A percentile compares a stretch with the other conserved stretches of the same genome.
Evolutionary conservation across 2,888 invertebrate species (phyloP).

Genomic region (Drosophila prolongata): DNA sequence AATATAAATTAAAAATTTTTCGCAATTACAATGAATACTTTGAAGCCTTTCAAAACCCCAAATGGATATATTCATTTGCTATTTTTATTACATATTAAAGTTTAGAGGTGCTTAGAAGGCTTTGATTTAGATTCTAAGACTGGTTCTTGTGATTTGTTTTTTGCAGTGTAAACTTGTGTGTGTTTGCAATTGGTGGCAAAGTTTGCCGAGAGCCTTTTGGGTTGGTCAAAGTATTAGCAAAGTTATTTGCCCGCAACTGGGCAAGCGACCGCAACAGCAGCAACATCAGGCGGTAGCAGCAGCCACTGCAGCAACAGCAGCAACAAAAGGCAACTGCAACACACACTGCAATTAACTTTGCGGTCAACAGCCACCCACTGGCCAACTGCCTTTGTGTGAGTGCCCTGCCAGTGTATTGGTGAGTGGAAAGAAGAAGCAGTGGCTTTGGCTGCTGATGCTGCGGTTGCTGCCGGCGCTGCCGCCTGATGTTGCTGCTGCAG

Average conservation of each 20-base stretch:
- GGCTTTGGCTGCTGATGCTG: conserved; percentile 39
- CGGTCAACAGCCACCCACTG: conserved; percentile 65
- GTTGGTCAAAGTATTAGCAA: conserved; percentile 72
- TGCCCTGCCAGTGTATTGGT: conserved; percentile 7
- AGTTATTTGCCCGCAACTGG: conserved; percentile 70
- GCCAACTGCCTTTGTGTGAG: conserved; percentile 43
- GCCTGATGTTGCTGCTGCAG: conserved; percentile 32
- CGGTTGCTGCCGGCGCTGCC: conserved; percentile 31
- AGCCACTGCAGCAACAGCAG: conserved; percentile 5
- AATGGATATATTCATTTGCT: too few species aligned
- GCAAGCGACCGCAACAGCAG: conserved; percentile 54
- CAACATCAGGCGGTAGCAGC: conserved; percentile 31
- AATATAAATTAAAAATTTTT: too few species aligned
- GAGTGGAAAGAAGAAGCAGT: conserved; percentile 35
- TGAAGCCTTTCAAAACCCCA: too few species aligned
- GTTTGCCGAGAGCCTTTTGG: conserved; percentile 60
- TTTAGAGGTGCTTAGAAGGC: too few species aligned
- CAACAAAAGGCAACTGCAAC: conserved; percentile 37
- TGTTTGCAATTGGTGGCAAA: conserved; percentile 40
- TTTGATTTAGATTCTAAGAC: too few species aligned
- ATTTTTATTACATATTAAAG: too few species aligned
- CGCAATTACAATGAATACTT: too few species aligned
- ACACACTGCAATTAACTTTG: conserved; percentile 73
- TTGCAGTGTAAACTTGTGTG: conserved; percentile 19
- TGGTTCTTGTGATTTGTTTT: neutral